Evolutionary conservation across 2,888 invertebrate species (phyloP).

Genomic region (Stenodera caucasica): DNA sequence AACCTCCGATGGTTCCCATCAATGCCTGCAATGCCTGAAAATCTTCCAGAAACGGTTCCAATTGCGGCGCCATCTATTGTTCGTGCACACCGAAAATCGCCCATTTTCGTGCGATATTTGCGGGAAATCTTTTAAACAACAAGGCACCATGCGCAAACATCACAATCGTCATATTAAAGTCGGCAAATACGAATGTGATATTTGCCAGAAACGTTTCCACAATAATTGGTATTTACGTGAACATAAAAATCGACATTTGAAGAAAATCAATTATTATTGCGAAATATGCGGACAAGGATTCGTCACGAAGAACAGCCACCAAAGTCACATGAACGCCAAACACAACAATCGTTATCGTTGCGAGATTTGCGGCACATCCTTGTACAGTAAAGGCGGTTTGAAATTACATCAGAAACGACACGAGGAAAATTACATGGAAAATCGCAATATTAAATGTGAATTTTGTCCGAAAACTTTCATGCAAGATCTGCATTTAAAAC

Average conservation of each 20-base stretch:
- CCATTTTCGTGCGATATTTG: conserved; percentile 30
- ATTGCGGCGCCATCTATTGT: background rate
- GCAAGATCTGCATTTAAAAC: conserved; percentile 40
- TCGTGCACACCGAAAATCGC: conserved; percentile 7
- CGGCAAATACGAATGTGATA: conserved; percentile 54
- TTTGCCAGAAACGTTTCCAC: conserved; percentile 56
- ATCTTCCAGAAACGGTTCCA: background rate
- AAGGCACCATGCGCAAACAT: conserved; percentile 29
- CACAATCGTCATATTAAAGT: conserved; percentile 22
- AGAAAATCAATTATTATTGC: conserved; percentile 58
- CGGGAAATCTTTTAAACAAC: background rate
- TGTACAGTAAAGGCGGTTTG: conserved; percentile 40
- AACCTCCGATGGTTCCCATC: background rate
- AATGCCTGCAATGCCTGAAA: background rate
- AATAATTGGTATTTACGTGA: too few relatives aligned
- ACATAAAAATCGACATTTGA: conserved; percentile 57
- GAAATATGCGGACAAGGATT: conserved; percentile 40
- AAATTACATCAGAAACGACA: conserved; percentile 42
- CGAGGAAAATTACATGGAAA: conserved; percentile 32
- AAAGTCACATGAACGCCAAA: background rate
- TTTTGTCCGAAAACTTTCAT: conserved; percentile 44
- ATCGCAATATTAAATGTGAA: conserved; percentile 48
- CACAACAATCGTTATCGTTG: conserved; percentile 23
- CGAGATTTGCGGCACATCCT: conserved; percentile 41
- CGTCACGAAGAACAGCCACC: conserved; percentile 40